Conservation (phyloP, 2,113 vertebrate genomes). For the Poecile atricapillus region DNA sequence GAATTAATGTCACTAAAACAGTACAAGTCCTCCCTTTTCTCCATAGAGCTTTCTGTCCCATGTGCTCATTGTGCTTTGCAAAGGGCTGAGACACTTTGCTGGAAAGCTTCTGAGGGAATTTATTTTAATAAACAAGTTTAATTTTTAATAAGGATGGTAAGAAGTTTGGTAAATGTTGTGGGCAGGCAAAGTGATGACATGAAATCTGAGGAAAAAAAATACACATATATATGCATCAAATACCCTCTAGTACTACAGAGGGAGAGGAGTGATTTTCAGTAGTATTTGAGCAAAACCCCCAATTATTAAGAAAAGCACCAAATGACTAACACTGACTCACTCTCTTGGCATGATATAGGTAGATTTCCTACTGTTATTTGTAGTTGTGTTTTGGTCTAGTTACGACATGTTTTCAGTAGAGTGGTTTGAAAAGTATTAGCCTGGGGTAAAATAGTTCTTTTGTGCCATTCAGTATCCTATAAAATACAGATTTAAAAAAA, state of each 20-base stretch:
- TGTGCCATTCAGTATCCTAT: neutral
- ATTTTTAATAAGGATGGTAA: constrained; percentile 12
- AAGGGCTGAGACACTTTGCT: neutral
- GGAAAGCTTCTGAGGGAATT: neutral
- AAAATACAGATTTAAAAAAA: neutral
- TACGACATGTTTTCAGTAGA: constrained; percentile 15
- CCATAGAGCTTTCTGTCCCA: neutral
- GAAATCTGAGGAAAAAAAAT: neutral
- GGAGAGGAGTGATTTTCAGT: neutral
- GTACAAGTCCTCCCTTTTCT: neutral
- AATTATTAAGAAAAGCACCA: neutral
- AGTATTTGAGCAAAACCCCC: neutral
- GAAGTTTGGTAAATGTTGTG: neutral
- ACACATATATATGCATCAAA: neutral
- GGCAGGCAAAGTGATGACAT: neutral
- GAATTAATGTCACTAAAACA: neutral
- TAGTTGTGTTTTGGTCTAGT: constrained; percentile 13
- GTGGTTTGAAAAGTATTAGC: constrained; percentile 11
- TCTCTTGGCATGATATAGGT: neutral
- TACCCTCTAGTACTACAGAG: neutral
- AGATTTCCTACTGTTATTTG: constrained; percentile 28
- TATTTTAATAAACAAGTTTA: constrained; percentile 12
- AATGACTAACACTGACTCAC: constrained; percentile 7
- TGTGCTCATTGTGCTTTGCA: neutral
- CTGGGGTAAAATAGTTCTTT: constrained; percentile 1